A percentile compares a stretch with the other conserved stretches of the same genome.
Evolutionary conservation across 2,797 vertebrate species (phyloP).

Genomic region (Ataeniobius toweri): DNA sequence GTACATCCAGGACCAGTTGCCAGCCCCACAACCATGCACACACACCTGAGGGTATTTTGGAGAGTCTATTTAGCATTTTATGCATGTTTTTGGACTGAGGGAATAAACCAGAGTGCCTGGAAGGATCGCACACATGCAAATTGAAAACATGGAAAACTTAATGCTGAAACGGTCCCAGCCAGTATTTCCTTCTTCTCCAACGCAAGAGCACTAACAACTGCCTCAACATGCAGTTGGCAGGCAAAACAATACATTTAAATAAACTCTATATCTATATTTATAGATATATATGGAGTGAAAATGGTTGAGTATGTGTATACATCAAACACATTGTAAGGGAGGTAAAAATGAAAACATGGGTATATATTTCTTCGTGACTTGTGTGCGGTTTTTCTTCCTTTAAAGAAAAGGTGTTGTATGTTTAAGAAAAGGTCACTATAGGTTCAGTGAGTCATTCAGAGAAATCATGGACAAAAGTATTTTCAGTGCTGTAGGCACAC

Average conservation of each 20-base stretch:
- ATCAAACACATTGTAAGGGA: conserved; percentile 6
- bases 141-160: too few species aligned
- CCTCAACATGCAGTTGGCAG: too few species aligned
- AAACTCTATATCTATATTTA: too few species aligned
- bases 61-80: not conserved
- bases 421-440: conserved; percentile 30
- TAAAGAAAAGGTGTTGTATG: conserved; percentile 36
- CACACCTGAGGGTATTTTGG: too few species aligned
- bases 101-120: not conserved
- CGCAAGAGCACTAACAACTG: too few species aligned
- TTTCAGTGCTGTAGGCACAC: conserved; percentile 43
- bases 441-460: conserved; percentile 60
- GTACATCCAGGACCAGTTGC: too few species aligned
- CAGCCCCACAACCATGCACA: too few species aligned
- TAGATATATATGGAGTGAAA: not conserved
- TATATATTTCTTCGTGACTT: too few species aligned
- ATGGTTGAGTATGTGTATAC: not conserved
- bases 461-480: conserved; percentile 35
- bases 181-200: too few species aligned
- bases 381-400: not conserved
- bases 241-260: too few species aligned
- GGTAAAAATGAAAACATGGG: not conserved
- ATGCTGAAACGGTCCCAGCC: too few species aligned
- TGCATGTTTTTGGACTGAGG: not conserved
- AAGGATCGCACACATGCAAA: not conserved